Conservation (phyloP, 2,797 vertebrate species). For the Australoheros facetus region DNA sequence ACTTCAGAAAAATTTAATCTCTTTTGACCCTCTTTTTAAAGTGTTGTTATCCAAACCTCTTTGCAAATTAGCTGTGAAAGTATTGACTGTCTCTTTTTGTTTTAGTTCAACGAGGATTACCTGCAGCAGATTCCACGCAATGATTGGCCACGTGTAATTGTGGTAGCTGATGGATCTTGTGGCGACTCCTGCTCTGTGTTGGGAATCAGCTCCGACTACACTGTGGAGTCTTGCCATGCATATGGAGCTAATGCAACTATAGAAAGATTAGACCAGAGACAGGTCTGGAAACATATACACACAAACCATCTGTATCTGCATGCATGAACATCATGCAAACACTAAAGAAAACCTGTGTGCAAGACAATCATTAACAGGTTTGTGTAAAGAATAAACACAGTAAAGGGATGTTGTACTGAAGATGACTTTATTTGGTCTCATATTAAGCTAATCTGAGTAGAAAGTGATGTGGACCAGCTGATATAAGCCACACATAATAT, state of each 20-base stretch:
- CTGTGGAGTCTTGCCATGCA: constrained; percentile 81
- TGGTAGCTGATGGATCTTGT: constrained; percentile 80
- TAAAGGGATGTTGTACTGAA: constrained; percentile 40
- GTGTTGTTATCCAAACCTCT: not conserved
- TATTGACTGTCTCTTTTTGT: not conserved
- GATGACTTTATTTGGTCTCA: constrained; percentile 34
- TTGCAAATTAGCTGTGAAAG: not conserved
- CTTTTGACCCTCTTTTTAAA: not conserved
- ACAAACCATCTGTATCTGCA: not conserved
- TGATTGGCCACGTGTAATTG: constrained; percentile 75
- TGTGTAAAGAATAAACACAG: constrained; percentile 37
- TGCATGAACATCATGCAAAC: not conserved
- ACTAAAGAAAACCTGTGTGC: constrained; percentile 14
- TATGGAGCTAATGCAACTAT: constrained; percentile 81
- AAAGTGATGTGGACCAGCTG: constrained; percentile 20
- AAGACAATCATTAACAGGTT: constrained; percentile 25
- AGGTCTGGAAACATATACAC: constrained; percentile 59
- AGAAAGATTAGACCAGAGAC: constrained; percentile 82
- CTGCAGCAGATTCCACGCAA: constrained; percentile 72
- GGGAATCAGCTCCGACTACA: constrained; percentile 83
- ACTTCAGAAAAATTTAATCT: not conserved
- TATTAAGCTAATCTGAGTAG: constrained; percentile 43
- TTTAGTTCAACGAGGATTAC: constrained; percentile 79
- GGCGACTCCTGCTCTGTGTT: constrained; percentile 82
- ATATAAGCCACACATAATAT: constrained; percentile 31